phyloP scores from a whole-genome alignment of 2,113 vertebrate species.

The Sinocyclocheilus grahami region DNA sequence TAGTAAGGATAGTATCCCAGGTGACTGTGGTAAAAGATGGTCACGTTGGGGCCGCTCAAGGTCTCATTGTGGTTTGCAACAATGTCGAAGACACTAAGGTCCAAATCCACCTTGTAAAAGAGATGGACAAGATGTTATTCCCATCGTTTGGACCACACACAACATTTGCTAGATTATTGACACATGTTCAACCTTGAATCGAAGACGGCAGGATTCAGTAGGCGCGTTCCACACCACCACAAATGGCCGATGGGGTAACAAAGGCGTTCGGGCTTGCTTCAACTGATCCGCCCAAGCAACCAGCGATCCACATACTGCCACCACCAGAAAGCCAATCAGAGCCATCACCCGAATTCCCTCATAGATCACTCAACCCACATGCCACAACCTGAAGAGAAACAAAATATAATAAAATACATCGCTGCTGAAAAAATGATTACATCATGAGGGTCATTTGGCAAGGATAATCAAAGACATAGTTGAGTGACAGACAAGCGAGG shows the following conservation, averaged over 20 bases:
- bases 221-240: conserved; percentile 88
- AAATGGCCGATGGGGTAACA: conserved; percentile 82
- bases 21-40: conserved; percentile 89
- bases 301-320: conserved; percentile 49
- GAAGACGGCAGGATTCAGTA: conserved; percentile 79
- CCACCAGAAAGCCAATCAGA: conserved; percentile 53
- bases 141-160: not conserved
- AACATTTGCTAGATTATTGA: not conserved
- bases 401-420: conserved; percentile 45
- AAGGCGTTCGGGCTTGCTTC: conserved; percentile 74
- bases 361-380: conserved; percentile 65
- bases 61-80: conserved; percentile 85
- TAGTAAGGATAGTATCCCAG: conserved; percentile 88
- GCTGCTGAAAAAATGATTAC: conserved; percentile 54
- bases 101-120: conserved; percentile 76
- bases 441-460: conserved; percentile 63
- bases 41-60: conserved; percentile 84
- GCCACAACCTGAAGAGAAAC: conserved; percentile 1
- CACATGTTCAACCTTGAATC: conserved; percentile 72
- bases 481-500: conserved; percentile 51
- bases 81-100: conserved; percentile 86
- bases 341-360: conserved; percentile 65
- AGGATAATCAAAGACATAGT: conserved; percentile 59
- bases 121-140: not conserved
- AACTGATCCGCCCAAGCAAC: conserved; percentile 48